Percentiles rank a stretch among this genome's conserved stretches.
Evolutionary conservation across 2,888 invertebrate species (phyloP).

Genomic region (Pristionchus mayeri): DNA sequence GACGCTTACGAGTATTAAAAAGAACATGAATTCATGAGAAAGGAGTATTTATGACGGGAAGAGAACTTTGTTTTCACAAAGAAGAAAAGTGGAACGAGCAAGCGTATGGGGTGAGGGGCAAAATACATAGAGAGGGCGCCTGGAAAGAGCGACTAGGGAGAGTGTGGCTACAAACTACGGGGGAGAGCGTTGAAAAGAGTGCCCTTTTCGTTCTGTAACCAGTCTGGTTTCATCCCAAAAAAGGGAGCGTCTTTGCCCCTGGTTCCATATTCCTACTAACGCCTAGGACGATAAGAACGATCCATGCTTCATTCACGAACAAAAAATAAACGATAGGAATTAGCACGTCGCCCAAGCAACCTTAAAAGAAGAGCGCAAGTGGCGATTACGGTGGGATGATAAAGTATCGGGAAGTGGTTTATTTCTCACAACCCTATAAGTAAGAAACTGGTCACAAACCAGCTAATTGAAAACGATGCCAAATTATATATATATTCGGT

Average conservation of each 20-base stretch:
- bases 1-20: no score
- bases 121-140: neutral
- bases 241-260: no score
- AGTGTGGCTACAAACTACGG: slow-evolving; percentile 36
- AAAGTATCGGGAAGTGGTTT: neutral
- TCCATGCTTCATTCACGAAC: no score
- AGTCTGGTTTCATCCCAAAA: neutral
- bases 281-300: no score
- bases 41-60: no score
- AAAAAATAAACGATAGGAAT: no score
- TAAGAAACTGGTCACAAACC: neutral
- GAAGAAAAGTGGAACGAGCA: neutral
- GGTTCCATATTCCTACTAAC: no score
- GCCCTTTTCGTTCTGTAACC: neutral
- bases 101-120: neutral
- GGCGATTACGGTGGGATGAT: neutral
- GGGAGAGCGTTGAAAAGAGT: neutral
- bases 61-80: no score
- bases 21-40: no score
- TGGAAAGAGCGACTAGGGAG: neutral
- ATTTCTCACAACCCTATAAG: no score
- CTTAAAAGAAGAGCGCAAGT: neutral
- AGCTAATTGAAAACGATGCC: neutral
- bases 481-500: no score
- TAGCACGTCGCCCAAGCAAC: no score